Evolutionary conservation across 2,888 invertebrate species (phyloP), one percentile per base, ranked within the genome.

Genomic region (Parnassius glacialis): DNA sequence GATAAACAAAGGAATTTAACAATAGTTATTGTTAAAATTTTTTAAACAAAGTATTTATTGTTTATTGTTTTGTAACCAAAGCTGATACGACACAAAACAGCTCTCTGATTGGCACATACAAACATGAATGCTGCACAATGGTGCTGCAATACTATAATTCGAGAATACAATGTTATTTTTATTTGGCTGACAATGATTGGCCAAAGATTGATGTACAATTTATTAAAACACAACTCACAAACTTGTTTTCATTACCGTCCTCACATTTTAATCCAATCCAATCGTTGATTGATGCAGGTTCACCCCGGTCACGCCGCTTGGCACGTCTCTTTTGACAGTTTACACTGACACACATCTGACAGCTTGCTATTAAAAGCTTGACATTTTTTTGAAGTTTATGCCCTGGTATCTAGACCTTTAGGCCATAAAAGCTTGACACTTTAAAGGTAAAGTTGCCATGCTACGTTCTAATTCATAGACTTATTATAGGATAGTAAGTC

Each of bases 41-140:
- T 13, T 48, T 7, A 9, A 48, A 13, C n/a, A 13, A n/a, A 48
- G 13, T 48, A 20, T 59, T 59, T 55, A 56, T 57, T 63, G 59
- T 63, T 34, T 63, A 52, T 63, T 63, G 59, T 63, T 63, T 63
- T 63, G 59, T 56, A 56, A 51, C 5, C 56, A 57, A 56, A 63
- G 59, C 63, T 57, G 63, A 63, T 45, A 52, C 58, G 5, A 25
- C 41, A 34, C 34, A 3, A 25, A 34, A 44, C 43, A 47, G 34
- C 9, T 59, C n/a, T 56, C 2, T 56, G 62, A 63, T 59, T 59
- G 63, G 59, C 59, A 59, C 42, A 57, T 52, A 56, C 48, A 56
- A 59, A 41, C 52, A 41, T 43, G 45, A 59, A 54, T 62, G 51
- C 50, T 25, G 25, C 25, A 25, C 25, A 25, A 25, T 2, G 25